Base-by-base conservation (phyloP, 1,140 invertebrate species). In the Ceratina japonica region DNA sequence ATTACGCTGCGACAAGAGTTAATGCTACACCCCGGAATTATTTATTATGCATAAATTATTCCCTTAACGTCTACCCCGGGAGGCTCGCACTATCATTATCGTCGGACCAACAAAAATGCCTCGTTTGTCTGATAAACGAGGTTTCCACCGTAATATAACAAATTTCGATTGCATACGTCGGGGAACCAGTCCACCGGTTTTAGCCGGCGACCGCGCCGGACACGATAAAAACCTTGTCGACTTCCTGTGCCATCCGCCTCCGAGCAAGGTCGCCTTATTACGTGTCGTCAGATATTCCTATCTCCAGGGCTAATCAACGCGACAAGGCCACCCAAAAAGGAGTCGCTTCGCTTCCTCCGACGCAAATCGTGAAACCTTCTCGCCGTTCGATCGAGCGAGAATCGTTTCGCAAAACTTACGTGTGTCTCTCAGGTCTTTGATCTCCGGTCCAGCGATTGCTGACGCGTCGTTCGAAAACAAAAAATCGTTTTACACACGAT, bases 171-270 rank as follows among this genome's bases (percentile, higher is more conserved):
- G 62, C 61, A 52, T 5, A 69, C 24, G 63, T 52, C 54, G 20
- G 15, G 44, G 52, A 59, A 75, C 49, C 69, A 24, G 74, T 85
- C 80, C 68, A 24, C 73, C 52, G 64, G 63, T 75, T 70, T 61
- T 4, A 70, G 68, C 49, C 15, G 65, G 81, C 70, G 81, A 87
- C n/a, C n/a, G 84, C 84, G 86, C 87, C 88, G 86, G 77, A 64
- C 82, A 72, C 84, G 90, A 92, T 91, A 91, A 92, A 91, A 92
- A 91, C 91, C 91, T 92, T 91, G 91, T 90, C 89, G 89, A 92
- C 91, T 92, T 92, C 91, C 91, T 90, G 90, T 88, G 89, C 86
- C 88, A 89, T 89, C 90, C 89, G 91, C 86, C 87, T 90, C 89
- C 84, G 79, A 85, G 87, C 91, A 91, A 92, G 91, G 91, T 89